Evolutionary conservation across 2,113 vertebrate species (phyloP), one percentile per base, ranked within the genome.

Genomic region (Hydrochoerus hydrochaeris): DNA sequence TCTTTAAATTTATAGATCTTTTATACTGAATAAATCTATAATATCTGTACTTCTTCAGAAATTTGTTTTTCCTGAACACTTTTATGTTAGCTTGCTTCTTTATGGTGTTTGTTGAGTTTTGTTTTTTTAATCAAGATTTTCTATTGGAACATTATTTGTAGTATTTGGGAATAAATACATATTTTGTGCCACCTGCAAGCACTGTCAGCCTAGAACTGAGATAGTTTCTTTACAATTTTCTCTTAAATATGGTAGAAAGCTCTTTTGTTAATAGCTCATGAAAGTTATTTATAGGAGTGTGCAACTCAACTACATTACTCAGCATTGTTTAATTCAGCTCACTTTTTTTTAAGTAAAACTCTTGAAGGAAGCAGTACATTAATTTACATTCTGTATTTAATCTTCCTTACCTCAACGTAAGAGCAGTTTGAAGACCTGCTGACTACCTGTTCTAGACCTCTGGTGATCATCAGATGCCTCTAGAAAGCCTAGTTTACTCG

Each of bases 11-110:
- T 46, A 58, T 12, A 82, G 80, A 38, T 49, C 46, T 88, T 89
- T 78, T 90, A 20, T 82, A 67, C 81, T 10, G 35, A 95, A 0
- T 89, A 81, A 85, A 91, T 95, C 57, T 77, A 78, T 83, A 85
- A 20, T 85, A 57, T 10, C 38, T 89, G 5, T 38, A 38, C 17
- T 73, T 41, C 91, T 65, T 88, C 63, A n/a, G 46, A 65, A 65
- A 24, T 32, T 49, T 58, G 60, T 81, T 63, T n/a, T 77, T 90
- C 87, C 19, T 71, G 7, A 14, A 63, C 13, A 73, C 7, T 67
- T 6, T 62, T 90, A 26, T 22, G 44, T 86, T 94, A 73, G 10
- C 60, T 62, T 82, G 20, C 85, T 94, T 94, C 62, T 58, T 85
- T 75, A 60, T n/a, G 30, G 28, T 20, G 60, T 91, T 38, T 16